These are phyloP conservation scores for Hydrocynus forskahlii DNA, from an alignment of 2,797 vertebrate species.

Conservation along the genomic window DNA sequence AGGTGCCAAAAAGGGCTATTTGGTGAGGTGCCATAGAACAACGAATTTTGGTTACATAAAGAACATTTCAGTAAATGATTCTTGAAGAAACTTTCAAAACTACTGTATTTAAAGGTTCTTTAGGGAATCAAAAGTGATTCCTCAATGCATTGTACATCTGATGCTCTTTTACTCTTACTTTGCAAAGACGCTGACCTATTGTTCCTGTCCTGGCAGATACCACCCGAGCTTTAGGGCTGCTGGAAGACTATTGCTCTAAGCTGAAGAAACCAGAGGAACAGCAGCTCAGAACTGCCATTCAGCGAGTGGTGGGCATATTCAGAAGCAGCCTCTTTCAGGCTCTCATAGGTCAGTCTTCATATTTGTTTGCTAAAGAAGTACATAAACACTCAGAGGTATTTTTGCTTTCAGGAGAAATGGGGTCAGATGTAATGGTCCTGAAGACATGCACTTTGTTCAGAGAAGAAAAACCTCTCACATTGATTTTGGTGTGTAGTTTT, in stretches of 20 bases:
- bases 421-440: neutral
- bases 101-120: neutral
- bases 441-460: neutral
- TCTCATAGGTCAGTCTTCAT: conserved; percentile 87
- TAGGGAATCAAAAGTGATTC: neutral
- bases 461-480: neutral
- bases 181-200: neutral
- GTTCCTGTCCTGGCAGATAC: conserved; percentile 79
- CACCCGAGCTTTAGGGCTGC: conserved; percentile 85
- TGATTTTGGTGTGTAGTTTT: neutral
- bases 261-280: conserved; percentile 90
- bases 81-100: neutral
- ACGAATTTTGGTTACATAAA: neutral
- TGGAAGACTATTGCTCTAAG: conserved; percentile 94
- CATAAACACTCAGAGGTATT: neutral
- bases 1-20: neutral
- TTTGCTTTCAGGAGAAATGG: conserved; percentile 8
- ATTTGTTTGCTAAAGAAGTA: neutral
- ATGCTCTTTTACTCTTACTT: neutral
- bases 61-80: neutral
- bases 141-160: neutral
- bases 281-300: conserved; percentile 89
- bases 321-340: conserved; percentile 95
- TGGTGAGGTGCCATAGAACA: neutral
- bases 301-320: conserved; percentile 92